Base-by-base conservation (phyloP, 2,888 invertebrate genomes). In the Aricia artaxerxes region DNA sequence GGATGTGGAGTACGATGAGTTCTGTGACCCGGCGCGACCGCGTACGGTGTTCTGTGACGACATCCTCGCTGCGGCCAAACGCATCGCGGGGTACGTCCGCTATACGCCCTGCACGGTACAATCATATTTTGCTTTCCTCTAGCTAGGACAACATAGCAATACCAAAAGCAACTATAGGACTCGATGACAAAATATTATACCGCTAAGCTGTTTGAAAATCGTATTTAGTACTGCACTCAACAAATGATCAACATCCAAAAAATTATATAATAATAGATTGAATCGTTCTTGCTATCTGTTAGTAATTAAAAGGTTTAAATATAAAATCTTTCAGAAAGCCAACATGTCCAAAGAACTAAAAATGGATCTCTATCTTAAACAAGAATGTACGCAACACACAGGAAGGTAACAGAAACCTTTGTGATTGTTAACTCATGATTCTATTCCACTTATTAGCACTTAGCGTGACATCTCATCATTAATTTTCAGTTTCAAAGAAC, bases 331-430 rank as follows among this genome's bases (percentile, higher is more conserved):
- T 44, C 88, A 99, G 98, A 96, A 93, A 92, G 97, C 98, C 0
- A 96, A 88, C 93, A 89, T 98, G 89, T 97, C 98, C 0, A 95
- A 96, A 9, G 88, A 95, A 79, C 96, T 97, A 78, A 97, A 97
- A 77, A 97, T 99, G 96, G 97, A 99, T 79, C 91, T 99, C 81
- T 99, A 96, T 89, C 93, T 99, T 85, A 99, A 99, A 92, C 98
- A 98, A 88, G 99, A 99, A 89, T 98, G 97, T 88, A 94, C 98
- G 49, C 99, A 99, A 90, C 96, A 95, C 83, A 99, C 99, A 35
- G 99, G 99, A 89, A 98, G 98, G 97, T 98, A 64, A 64, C 64
- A 31, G 31, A 31, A 64, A 64, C 31, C 11, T 64, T 24, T 64
- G 24, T 24, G 24, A 2, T 61, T 9, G 64, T 31, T 9, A n/a